Base-by-base conservation (phyloP, 2,888 invertebrate genomes). In the Chrysolina americana region DNA sequence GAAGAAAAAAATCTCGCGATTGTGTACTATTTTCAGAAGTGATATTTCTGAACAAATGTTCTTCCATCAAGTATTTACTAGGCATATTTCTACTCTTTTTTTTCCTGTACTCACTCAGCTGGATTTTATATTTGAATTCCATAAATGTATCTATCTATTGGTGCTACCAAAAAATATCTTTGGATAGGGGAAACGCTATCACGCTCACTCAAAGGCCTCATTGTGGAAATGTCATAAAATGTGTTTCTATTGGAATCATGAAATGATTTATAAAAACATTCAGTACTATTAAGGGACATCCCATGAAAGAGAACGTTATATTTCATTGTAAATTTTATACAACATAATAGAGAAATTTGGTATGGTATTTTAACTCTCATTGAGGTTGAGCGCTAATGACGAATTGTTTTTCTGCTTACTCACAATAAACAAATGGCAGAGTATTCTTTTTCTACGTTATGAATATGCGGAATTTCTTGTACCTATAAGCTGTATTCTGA, bases 111-210 rank as follows among this genome's bases (percentile, higher is more conserved):
- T 36, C 8, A 6, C 6, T 36, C 36, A 36, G 8, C 3, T 36
- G 36, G 6, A 6, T 36, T 36, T 8, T 8, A 36, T 36, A 36
- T 36, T 36, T 36, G 36, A 36, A 36, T 36, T 36, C 36, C 36
- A 6, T 0, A 47, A 13, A 47, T 47, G 3, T 28, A 36, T 19
- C 19, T 28, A 36, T 19, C 19, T 28, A 59, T 11, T 15, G 28
- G 11, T 21, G 53, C 21, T 6, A n/a, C 8, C 11, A 10, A n/a
- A 15, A 59, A 59, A 28, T 28, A 59, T 28, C 28, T 59, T 28
- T 28, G 28, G n/a, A 59, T 59, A n/a, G 28, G 59, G 59, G 59
- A 59, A 59, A n/a, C 28, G 59, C 28, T 59, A 28, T 28, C 59
- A 36, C 9, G 59, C n/a, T 59, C 59, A 28, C 28, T 59, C 36